phyloP scores from a whole-genome alignment of 2,888 invertebrate species.

The Orthosia cruda region DNA sequence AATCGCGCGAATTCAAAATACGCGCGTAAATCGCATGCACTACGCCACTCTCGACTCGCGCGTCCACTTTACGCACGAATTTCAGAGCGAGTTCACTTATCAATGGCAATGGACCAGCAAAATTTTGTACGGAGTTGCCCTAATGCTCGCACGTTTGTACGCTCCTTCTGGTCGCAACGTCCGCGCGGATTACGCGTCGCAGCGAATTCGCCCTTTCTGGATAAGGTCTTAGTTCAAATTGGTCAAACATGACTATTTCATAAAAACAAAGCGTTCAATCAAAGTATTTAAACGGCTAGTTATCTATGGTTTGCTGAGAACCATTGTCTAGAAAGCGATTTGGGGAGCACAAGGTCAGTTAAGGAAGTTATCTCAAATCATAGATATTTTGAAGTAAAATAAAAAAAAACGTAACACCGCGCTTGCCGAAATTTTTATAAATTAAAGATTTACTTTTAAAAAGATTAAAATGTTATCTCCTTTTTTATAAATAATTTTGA shows the following conservation, averaged over 20 bases:
- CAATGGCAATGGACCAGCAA: no score
- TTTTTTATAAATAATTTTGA: background rate
- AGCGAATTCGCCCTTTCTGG: no score
- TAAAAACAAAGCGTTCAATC: background rate
- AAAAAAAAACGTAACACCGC: background rate
- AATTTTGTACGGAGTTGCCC: no score
- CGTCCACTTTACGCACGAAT: no score
- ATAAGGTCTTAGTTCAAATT: background rate
- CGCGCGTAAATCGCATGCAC: no score
- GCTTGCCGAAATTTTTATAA: background rate
- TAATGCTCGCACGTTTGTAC: no score
- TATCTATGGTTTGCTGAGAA: background rate
- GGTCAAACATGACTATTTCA: background rate
- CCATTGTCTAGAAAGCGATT: background rate
- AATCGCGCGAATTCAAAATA: no score
- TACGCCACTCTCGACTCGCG: no score
- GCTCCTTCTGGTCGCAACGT: no score
- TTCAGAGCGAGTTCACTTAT: no score
- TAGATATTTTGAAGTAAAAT: background rate
- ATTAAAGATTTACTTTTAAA: no score
- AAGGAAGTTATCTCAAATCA: background rate
- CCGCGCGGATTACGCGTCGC: no score
- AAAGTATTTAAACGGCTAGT: background rate
- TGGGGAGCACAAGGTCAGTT: background rate
- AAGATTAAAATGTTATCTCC: background rate